Evolutionary conservation across 2,888 invertebrate genomes (phyloP).

Genomic region (Nudaria mundana): DNA sequence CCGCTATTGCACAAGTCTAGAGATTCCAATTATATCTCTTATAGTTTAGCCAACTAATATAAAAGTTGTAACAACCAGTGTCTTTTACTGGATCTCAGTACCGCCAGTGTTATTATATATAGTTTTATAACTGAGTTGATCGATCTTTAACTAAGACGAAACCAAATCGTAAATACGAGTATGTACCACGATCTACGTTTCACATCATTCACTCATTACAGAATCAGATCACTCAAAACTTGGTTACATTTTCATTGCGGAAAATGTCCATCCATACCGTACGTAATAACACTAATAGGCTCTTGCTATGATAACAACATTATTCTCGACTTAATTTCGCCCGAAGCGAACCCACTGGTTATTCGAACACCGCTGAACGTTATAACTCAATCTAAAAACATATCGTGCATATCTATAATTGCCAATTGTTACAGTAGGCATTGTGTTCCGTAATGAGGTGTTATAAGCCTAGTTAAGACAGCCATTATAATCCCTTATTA

Average conservation of each 20-base stretch:
- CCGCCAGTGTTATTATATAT: constrained; percentile 32
- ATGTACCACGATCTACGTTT: background rate
- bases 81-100: constrained; percentile 48
- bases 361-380: constrained; percentile 44
- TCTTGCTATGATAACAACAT: constrained; percentile 73
- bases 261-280: constrained; percentile 61
- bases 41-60: constrained; percentile 72
- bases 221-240: constrained; percentile 59
- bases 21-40: constrained; percentile 77
- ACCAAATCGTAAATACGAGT: too few relatives aligned
- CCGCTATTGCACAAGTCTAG: constrained; percentile 52
- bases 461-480: constrained; percentile 26
- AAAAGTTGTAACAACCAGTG: constrained; percentile 69
- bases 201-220: constrained; percentile 8
- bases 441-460: too few relatives aligned
- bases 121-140: too few relatives aligned
- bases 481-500: constrained; percentile 36
- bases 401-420: constrained; percentile 12
- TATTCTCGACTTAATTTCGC: constrained; percentile 76
- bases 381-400: constrained; percentile 37
- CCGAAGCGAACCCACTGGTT: constrained; percentile 51
- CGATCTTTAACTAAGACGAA: too few relatives aligned
- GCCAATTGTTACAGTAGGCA: too few relatives aligned
- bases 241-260: constrained; percentile 63
- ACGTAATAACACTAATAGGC: constrained; percentile 62